Base-by-base conservation (phyloP, 1,140 invertebrate species). In the Musca domestica region DNA sequence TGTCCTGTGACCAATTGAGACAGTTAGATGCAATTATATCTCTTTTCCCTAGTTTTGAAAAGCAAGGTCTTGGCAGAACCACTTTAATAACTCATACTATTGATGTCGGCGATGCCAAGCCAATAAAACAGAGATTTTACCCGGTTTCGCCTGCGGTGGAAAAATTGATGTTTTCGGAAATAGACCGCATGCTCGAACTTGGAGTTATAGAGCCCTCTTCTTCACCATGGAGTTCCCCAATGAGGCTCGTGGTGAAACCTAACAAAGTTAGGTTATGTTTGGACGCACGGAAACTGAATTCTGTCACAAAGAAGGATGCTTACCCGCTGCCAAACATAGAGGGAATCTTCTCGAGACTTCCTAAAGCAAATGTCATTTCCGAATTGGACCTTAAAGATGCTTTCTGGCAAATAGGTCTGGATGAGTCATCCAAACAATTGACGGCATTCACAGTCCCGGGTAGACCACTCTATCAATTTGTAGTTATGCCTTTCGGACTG, bases 301-400 rank as follows among this genome's bases (percentile, higher is more conserved):
- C 68, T 0, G 67, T 76, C 1, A 79, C 78, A 0, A 71, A 75
- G n/a, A 72, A 72, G 41, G 77, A 82, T 51, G 66, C 71, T 0
- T 85, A 77, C 70, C 83, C 83, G 4, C 71, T 85, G 6, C 82
- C 83, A 1, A 69, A 75, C 19, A 82, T 85, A 6, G 83, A 85
- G 34, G 82, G 83, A 17, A 68, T 81, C 6, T 71, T 86, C 3
- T 73, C 82, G 30, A 58, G 67, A 3, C 66, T 80, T 0, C 70
- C 71, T 30, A 67, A 69, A 4, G 67, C 71, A 10, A 74, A 67
- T 23, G 74, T 67, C 51, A 83, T 84, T 67, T 72, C 76, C 0
- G 76, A 71, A 1, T 15, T 84, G 3, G 84, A 84, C 69, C 63
- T 82, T 14, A 66, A 70, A 9, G 17, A 73, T 12, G 81, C 81